Conservation (phyloP, 2,797 vertebrate genomes). For the Periophthalmus magnuspinnatus region DNA sequence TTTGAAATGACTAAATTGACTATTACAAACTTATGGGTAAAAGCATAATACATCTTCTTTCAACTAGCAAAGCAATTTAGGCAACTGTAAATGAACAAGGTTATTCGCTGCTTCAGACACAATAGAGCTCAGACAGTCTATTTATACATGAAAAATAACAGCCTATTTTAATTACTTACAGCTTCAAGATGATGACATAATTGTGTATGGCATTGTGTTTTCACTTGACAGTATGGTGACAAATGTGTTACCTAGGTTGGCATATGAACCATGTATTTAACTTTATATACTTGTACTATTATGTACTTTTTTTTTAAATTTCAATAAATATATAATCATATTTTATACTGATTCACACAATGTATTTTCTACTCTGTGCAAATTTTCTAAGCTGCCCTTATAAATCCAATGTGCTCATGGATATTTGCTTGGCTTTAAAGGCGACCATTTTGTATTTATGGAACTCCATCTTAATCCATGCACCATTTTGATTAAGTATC, state of each 20-base stretch:
- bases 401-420: neutral
- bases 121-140: neutral
- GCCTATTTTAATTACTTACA: too few relatives aligned
- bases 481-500: too few relatives aligned
- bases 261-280: neutral
- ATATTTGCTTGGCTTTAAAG: neutral
- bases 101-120: neutral
- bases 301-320: too few relatives aligned
- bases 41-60: neutral
- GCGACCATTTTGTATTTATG: neutral
- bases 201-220: neutral
- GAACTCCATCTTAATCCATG: neutral
- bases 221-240: neutral
- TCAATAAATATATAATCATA: neutral
- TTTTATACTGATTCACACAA: neutral
- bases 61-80: neutral
- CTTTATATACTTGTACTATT: neutral
- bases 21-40: neutral
- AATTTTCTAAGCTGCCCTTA: too few relatives aligned
- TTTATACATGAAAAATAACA: neutral
- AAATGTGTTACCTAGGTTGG: neutral
- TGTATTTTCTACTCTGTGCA: neutral
- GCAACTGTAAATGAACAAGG: neutral
- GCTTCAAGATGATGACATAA: neutral
- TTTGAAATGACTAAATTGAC: neutral